Evolutionary conservation across 2,888 invertebrate species (phyloP), one percentile per base, ranked within the genome.

Genomic region (Bellardia bayeri): DNA sequence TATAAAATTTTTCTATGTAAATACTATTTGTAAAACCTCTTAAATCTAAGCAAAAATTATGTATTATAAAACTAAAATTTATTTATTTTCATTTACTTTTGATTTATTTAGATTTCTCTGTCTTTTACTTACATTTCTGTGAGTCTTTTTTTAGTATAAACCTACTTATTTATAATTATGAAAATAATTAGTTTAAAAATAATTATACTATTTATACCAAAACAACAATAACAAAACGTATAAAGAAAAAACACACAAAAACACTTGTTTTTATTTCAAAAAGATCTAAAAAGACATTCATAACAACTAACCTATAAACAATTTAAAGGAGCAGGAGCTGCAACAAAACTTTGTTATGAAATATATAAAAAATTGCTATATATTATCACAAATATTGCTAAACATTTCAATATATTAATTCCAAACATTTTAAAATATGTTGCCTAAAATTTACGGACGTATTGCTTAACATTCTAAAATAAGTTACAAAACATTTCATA

Each of bases 231-330:
- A 86, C 74, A 88, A 86, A 79, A 82, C 72, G 82, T 87, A 61
- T 61, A 76, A 75, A 85, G 14, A 85, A 88, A 88, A 82, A 51
- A 75, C 79, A 80, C 72, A 82, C 78, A 71, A 87, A 87, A 82
- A 86, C 89, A 85, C 85, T 89, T 91, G 91, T 91, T 91, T 91
- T 92, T 91, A 92, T 92, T 92, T 92, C 89, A 90, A 90, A 58
- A 42, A 45, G 2, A 42, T 8, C 49, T 13, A 69, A 69, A 42
- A 45, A 64, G 16, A 72, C 33, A 5, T 5, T 0, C 37, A 16
- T 6, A 16, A 7, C 56, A 56, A 33, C 33, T n/a, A 11, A 5
- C 54, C 42, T 2, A 33, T 30, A 56, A 58, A 71, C 69, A 76
- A 71, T 14, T 40, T 2, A 49, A 16, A 7, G 14, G n/a, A 40